phyloP scores from a whole-genome alignment of 2,797 vertebrate genomes.

The Picus viridis region DNA sequence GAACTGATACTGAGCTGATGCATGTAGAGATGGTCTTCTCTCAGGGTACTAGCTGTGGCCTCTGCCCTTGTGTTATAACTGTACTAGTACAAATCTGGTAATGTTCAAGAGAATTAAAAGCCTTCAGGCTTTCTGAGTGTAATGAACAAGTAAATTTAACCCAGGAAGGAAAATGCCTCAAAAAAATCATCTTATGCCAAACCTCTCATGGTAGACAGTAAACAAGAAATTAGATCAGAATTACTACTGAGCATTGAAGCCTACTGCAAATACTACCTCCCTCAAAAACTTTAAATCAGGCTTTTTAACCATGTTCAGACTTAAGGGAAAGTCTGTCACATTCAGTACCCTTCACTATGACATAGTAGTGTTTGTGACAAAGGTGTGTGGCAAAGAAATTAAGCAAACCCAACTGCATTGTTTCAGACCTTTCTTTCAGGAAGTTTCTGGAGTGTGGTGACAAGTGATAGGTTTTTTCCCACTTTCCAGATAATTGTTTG shows the following conservation, averaged over 20 bases:
- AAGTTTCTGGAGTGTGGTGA: not conserved
- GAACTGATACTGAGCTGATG: not conserved
- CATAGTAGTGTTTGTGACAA: not conserved
- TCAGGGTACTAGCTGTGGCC: not conserved
- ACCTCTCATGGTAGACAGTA: not conserved
- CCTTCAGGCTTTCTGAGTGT: not conserved
- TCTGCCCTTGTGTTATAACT: accelerated
- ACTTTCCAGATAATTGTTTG: not conserved
- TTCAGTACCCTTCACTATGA: not conserved
- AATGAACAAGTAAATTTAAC: not conserved
- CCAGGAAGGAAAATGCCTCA: not conserved
- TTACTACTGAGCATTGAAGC: not conserved
- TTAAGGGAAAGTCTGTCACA: not conserved
- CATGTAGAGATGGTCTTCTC: not conserved
- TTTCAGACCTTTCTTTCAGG: not conserved
- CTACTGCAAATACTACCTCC: not conserved
- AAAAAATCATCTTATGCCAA: not conserved
- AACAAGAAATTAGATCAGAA: not conserved
- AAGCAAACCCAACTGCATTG: not conserved
- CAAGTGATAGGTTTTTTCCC: not conserved
- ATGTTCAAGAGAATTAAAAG: not conserved
- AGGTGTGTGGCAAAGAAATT: not conserved
- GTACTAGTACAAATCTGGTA: not conserved
- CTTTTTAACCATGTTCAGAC: not conserved
- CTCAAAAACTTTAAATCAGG: not conserved